Conservation (phyloP, 2,888 invertebrate genomes). For the Chymomyza fuscimana region DNA sequence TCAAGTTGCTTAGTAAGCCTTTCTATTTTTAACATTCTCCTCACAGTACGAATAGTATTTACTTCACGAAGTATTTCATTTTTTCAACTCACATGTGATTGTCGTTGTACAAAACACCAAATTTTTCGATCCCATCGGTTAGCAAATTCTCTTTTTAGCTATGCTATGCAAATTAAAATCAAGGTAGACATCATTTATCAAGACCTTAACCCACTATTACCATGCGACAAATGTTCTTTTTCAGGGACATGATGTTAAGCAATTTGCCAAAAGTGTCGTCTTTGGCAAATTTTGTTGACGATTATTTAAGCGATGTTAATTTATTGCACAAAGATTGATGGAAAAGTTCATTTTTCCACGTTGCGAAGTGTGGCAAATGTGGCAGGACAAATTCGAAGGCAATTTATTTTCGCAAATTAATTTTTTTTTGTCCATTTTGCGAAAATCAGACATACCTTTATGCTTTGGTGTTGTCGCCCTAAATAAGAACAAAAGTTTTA, state of each 20-base stretch:
- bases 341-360: conserved; percentile 37
- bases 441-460: too few relatives aligned
- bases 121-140: too few relatives aligned
- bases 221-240: conserved; percentile 40
- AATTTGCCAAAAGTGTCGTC: conserved; percentile 17
- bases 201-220: conserved; percentile 36
- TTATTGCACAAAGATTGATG: conserved; percentile 5
- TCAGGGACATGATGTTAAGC: conserved; percentile 12
- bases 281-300: conserved; percentile 1
- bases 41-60: too few relatives aligned
- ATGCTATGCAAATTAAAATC: conserved; percentile 58
- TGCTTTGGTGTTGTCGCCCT: too few relatives aligned
- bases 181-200: conserved; percentile 59
- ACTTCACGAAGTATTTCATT: too few relatives aligned
- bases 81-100: too few relatives aligned
- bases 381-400: conserved; percentile 21
- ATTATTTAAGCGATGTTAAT: background rate
- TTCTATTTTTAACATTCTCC: too few relatives aligned
- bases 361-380: conserved; percentile 41
- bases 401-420: conserved; percentile 15
- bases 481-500: too few relatives aligned
- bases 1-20: conserved; percentile 21
- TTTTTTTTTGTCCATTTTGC: too few relatives aligned
- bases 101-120: too few relatives aligned
- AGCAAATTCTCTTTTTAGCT: conserved; percentile 13